These are phyloP conservation scores for Halocynthia aurantium DNA, from an alignment of 23 tunicate genomes.

Conservation along the genomic window DNA sequence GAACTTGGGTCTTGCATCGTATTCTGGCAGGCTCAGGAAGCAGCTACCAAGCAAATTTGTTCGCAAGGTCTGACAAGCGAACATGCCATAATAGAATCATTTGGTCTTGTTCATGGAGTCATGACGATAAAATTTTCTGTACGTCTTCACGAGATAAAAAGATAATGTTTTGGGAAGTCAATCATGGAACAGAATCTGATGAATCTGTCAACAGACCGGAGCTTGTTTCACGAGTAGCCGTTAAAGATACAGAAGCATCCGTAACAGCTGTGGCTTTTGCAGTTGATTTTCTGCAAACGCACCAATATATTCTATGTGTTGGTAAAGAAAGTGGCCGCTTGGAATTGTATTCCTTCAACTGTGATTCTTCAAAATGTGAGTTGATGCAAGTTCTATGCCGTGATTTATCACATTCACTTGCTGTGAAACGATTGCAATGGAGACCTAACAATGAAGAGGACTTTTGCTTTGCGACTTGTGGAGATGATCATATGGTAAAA, in stretches of 20 bases:
- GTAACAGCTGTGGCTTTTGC: conserved; percentile 79
- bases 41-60: conserved; percentile 3
- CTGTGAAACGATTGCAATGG: conserved; percentile 75
- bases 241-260: conserved; percentile 26
- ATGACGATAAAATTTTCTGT: conserved; percentile 44
- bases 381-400: conserved; percentile 8
- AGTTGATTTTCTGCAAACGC: not conserved
- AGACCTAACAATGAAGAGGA: conserved; percentile 28
- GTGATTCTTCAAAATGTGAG: not conserved
- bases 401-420: conserved; percentile 43
- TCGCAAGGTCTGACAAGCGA: conserved; percentile 63
- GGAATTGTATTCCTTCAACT: conserved; percentile 15
- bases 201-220: not conserved
- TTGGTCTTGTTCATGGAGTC: conserved; percentile 94
- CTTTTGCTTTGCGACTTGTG: conserved; percentile 64
- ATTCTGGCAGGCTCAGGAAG: conserved; percentile 1
- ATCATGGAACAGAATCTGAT: not conserved
- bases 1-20: conserved; percentile 67
- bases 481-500: conserved; percentile 85
- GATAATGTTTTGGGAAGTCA: conserved; percentile 61
- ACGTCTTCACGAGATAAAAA: conserved; percentile 93
- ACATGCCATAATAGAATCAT: conserved; percentile 78
- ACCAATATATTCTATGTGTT: conserved; percentile 39
- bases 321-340: conserved; percentile 71
- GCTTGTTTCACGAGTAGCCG: conserved; percentile 8